These are phyloP conservation scores for Tenthredo distinguenda DNA, from an alignment of 2,888 invertebrate species.

Conservation along the genomic window DNA sequence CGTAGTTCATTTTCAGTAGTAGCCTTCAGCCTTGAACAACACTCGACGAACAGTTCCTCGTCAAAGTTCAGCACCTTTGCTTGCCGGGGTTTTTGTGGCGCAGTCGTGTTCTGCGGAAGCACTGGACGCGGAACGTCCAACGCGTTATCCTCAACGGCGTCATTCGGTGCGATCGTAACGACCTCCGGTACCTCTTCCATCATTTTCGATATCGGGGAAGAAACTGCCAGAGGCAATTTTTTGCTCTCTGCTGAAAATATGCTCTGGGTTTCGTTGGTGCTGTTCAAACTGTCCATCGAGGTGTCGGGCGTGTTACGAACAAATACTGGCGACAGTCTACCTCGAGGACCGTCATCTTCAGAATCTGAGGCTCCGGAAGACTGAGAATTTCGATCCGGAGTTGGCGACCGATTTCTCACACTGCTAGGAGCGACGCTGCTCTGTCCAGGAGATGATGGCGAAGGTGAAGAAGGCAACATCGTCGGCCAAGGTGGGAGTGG, in stretches of 20 bases:
- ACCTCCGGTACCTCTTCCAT: constrained; percentile 67
- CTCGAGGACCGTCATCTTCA: constrained; percentile 64
- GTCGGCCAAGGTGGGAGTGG: constrained; percentile 2
- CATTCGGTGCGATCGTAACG: constrained; percentile 73
- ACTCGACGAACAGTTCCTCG: constrained; percentile 75
- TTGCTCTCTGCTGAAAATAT: constrained; percentile 69
- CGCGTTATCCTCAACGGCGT: constrained; percentile 75
- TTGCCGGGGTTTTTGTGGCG: constrained; percentile 67
- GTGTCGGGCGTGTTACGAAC: constrained; percentile 68
- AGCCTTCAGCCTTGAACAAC: constrained; percentile 75
- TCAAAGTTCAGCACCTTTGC: constrained; percentile 75
- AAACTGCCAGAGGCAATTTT: constrained; percentile 61
- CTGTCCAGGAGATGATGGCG: constrained; percentile 33
- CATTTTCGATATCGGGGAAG: constrained; percentile 64
- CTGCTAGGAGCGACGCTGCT: constrained; percentile 53
- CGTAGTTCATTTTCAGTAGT: constrained; percentile 75
- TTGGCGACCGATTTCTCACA: constrained; percentile 63
- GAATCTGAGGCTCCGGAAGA: constrained; percentile 32
- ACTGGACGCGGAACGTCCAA: constrained; percentile 65
- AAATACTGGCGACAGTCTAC: constrained; percentile 71
- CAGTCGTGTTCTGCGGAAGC: constrained; percentile 58
- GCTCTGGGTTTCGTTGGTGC: constrained; percentile 58
- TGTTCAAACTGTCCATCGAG: constrained; percentile 66
- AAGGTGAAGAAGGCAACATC: constrained; percentile 18
- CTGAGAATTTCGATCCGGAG: constrained; percentile 56